These are phyloP conservation scores for Pseudopipra pipra DNA, from an alignment of 2,113 vertebrate genomes.

Conservation along the genomic window DNA sequence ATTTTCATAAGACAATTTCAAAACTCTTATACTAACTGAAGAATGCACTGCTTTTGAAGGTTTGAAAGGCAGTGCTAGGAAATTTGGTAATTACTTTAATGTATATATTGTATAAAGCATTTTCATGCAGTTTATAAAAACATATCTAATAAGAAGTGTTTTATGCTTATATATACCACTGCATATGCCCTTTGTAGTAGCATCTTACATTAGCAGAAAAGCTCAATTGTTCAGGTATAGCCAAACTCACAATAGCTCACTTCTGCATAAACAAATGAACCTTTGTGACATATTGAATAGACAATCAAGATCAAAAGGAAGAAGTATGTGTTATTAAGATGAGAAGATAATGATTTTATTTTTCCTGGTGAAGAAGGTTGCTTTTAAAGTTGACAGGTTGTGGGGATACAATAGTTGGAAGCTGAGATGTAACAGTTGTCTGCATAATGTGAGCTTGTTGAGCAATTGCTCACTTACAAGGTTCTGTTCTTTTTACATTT, in stretches of 20 bases:
- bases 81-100: not conserved
- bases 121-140: not conserved
- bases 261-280: not conserved
- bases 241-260: not conserved
- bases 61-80: conserved; percentile 3
- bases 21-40: not conserved
- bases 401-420: not conserved
- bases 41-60: not conserved
- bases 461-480: not conserved
- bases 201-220: not conserved
- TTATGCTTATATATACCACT: not conserved
- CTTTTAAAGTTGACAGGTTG: not conserved
- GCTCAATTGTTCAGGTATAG: not conserved
- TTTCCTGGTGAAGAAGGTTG: not conserved
- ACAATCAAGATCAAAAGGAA: not conserved
- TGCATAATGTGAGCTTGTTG: not conserved
- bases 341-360: not conserved
- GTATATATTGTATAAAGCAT: not conserved
- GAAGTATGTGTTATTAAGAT: not conserved
- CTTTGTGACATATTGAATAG: not conserved
- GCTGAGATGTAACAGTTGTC: not conserved
- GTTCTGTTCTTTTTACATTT: not conserved
- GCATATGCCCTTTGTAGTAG: not conserved
- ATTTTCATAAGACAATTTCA: not conserved
- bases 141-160: not conserved